Evolutionary conservation across 37 sponge, comb jelly and placozoan species (phyloP), one percentile per base, ranked within the genome.

Genomic region (Petrosia ficiformis): DNA sequence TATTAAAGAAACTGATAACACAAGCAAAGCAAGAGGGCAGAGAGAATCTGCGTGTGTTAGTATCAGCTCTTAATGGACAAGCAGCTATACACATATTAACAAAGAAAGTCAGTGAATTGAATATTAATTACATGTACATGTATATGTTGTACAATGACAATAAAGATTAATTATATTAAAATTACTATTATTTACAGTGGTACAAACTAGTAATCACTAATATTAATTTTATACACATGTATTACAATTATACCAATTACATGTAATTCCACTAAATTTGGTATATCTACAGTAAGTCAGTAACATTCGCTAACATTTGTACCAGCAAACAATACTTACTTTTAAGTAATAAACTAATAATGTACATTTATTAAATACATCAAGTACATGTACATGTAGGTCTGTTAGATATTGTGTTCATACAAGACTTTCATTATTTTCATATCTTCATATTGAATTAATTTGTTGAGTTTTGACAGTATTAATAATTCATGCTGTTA

Each of bases 51-150:
- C 59, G 94, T 22, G 70, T 74, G 70, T 41, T 82, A 28, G 86
- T 93, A 30, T 35, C 70, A 24, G 66, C 90, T 21, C 70, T 85
- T 41, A 93, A 93, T 82, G 94, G 94, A 39, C 54, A 85, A 34
- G 87, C 86, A 34, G 89, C 72, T 22, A 70, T 86, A 26, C 70
- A 65, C 80, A 79, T 70, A 8, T 41, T 91, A 0, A 44, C 75
- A 29, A 36, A 78, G 6, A 69, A 86, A 56, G 87, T 91, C 22
- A 16, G 76, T 44, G 59, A 41, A 38, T 2, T 30, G n/a, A n/a
- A n/a, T n/a, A 4, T 66, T 16, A 30, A 33, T 66, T 39, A 37
- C 22, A 14, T 60, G 35, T n/a, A 38, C 29, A 39, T 65, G 67
- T 76, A 32, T 2, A 52, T 25, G 19, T 44, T 10, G 19, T 43